Base-by-base conservation (phyloP, 2,797 vertebrate genomes). In the Bovichtus diacanthus region DNA sequence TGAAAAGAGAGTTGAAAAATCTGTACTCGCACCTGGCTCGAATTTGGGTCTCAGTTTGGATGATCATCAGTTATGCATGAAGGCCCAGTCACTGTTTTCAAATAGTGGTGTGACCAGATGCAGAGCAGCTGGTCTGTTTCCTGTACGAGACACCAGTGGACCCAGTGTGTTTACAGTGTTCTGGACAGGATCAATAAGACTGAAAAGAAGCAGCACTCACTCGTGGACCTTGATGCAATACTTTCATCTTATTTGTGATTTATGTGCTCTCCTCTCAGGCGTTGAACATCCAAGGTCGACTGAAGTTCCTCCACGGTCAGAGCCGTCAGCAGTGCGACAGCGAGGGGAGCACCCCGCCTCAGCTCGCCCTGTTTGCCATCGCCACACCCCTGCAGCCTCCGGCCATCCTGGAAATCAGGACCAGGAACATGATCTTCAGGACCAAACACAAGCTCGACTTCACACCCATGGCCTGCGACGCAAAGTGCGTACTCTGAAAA, bases 381-480 rank as follows among this genome's bases (percentile, higher is more conserved):
- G 96, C 96, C 2, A 95, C 94, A 0, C 95, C 96, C 2, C 85
- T 95, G 15, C 96, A 95, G 83, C 91, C 95, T 0, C 91, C 95
- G 1, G 94, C 96, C 70, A 95, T 96, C 80, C 73, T 96, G 88
- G 95, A 97, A 68, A 96, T 97, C 78, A 78, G 64, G 39, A 96
- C 94, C 3, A 93, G 94, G 87, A 95, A 83, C 1, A 92, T 96
- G 90, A 93, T 96, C 87, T 97, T 97, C 89, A 94, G 96, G 87
- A 96, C 96, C 74, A 97, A 97, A 70, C 95, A 97, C 92, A 96
- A 96, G 87, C 91, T 97, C 16, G 96, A 97, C 86, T 97, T 97
- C 87, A 96, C 96, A 1, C 95, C 96, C 6, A 88, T 92, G 90
- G 95, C 96, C 63, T 97, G 96, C 9, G 96, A 97, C 50, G 94